A percentile compares a stretch with the other conserved stretches of the same genome.
Conservation (phyloP, 2,113 vertebrate species). For the Dolichallabes microphthalmus region DNA sequence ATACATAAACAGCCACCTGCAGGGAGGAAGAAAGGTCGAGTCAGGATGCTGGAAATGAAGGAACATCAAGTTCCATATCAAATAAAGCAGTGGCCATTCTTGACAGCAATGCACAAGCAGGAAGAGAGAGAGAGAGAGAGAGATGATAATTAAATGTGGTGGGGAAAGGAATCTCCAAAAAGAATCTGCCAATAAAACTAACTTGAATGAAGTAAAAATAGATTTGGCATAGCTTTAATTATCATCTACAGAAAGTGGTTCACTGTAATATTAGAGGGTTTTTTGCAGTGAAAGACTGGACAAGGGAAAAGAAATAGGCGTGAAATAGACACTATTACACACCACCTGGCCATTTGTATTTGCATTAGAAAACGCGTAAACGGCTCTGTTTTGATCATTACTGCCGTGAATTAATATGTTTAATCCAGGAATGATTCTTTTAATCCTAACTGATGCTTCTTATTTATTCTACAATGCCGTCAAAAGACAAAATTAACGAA, state of each 20-base stretch:
- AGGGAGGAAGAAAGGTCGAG: constrained; percentile 5
- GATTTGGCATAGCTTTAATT: not conserved
- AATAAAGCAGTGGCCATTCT: not conserved
- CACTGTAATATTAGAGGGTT: not conserved
- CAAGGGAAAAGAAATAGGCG: not conserved
- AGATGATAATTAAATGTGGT: not conserved
- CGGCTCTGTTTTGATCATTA: too few relatives aligned
- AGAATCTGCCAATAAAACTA: not conserved
- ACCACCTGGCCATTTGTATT: too few relatives aligned
- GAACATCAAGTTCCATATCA: constrained; percentile 13
- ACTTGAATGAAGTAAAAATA: not conserved
- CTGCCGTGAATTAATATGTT: too few relatives aligned
- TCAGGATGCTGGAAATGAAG: constrained; percentile 8
- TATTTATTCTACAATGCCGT: too few relatives aligned
- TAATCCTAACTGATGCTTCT: too few relatives aligned
- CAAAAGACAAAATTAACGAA: too few relatives aligned
- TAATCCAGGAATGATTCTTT: too few relatives aligned
- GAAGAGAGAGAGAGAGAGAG: not conserved
- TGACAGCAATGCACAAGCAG: not conserved
- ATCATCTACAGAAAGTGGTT: not conserved
- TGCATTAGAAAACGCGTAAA: too few relatives aligned
- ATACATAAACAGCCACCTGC: constrained; percentile 9
- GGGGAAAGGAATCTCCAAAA: not conserved
- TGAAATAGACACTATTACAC: not conserved
- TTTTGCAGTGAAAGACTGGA: not conserved